Evolutionary conservation across 2,113 vertebrate species (phyloP).

Genomic region (Odocoileus virginianus): DNA sequence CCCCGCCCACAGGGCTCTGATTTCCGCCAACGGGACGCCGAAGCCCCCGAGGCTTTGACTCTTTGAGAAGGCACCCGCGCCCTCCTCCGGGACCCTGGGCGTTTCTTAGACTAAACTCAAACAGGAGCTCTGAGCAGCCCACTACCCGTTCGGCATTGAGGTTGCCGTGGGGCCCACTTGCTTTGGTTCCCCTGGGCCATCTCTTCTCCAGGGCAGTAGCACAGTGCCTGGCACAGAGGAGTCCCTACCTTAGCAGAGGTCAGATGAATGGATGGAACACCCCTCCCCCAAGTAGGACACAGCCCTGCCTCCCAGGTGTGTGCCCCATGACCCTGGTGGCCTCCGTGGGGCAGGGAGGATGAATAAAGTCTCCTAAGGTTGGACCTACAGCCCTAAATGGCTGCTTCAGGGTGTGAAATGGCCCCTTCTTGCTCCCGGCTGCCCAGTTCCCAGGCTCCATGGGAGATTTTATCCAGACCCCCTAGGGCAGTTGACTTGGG

Average conservation of each 20-base stretch:
- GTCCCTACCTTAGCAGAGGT: not conserved
- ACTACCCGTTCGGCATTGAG: not conserved
- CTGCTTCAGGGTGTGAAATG: not conserved
- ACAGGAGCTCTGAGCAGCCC: not conserved
- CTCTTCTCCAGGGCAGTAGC: not conserved
- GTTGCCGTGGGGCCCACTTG: not conserved
- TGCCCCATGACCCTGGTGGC: accelerated
- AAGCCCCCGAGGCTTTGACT: not conserved
- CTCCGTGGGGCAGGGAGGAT: not conserved
- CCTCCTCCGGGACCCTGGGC: not conserved
- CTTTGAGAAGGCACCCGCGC: not conserved
- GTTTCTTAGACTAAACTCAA: not conserved
- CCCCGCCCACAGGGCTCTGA: not conserved
- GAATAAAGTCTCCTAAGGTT: too few species aligned
- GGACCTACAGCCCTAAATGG: not conserved
- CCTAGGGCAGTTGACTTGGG: not conserved
- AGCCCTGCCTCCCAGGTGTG: not conserved
- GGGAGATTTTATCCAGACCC: not conserved
- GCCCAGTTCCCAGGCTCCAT: not conserved
- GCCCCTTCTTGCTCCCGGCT: not conserved
- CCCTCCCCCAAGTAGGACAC: not conserved
- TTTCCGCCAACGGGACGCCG: not conserved
- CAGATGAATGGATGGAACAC: not conserved
- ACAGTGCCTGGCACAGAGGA: not conserved
- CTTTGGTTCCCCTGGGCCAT: not conserved